Evolutionary conservation across 1,140 invertebrate genomes (phyloP).

Genomic region (Carposina sasakii): DNA sequence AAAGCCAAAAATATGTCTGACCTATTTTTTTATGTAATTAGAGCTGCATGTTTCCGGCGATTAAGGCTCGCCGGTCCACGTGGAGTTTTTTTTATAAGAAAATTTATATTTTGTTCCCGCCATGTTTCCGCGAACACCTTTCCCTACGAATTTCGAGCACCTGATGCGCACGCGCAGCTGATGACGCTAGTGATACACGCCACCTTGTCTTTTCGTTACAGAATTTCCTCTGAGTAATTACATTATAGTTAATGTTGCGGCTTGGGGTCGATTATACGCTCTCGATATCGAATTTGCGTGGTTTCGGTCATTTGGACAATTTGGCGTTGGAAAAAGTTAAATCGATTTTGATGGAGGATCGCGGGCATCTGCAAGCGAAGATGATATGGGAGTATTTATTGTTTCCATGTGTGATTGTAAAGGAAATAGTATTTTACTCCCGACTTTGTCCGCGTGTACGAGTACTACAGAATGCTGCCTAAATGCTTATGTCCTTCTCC

Average conservation of each 20-base stretch:
- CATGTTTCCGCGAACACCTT: constrained; percentile 53
- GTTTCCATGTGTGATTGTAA: too few relatives aligned
- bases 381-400: too few relatives aligned
- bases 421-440: too few relatives aligned
- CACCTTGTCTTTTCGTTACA: constrained; percentile 65
- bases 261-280: constrained; percentile 20
- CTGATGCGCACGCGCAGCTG: constrained; percentile 55
- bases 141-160: constrained; percentile 55
- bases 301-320: too few relatives aligned
- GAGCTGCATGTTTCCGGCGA: constrained; percentile 59
- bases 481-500: too few relatives aligned
- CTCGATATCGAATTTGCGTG: constrained; percentile 12
- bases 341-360: too few relatives aligned
- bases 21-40: constrained; percentile 60
- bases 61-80: constrained; percentile 44
- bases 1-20: constrained; percentile 53
- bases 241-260: constrained; percentile 31
- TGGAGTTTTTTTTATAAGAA: constrained; percentile 41
- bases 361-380: too few relatives aligned
- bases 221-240: constrained; percentile 59
- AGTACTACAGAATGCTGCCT: too few relatives aligned
- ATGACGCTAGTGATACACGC: constrained; percentile 30
- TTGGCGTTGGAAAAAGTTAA: too few relatives aligned
- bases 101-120: constrained; percentile 40
- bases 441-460: too few relatives aligned